Evolutionary conservation across 2,888 invertebrate genomes (phyloP).

Genomic region (Lasiommata megera): DNA sequence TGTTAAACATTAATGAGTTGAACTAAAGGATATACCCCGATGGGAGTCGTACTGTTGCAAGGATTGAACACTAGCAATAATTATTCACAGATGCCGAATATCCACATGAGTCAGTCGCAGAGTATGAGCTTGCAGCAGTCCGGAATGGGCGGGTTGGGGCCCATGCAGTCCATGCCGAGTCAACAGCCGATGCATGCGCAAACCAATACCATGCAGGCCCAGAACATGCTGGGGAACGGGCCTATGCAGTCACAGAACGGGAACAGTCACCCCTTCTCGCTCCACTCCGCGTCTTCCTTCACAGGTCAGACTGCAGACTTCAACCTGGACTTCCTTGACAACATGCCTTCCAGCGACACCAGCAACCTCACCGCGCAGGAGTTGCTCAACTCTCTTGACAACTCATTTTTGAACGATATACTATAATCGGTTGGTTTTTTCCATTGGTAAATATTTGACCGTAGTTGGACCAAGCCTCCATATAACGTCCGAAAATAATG

Average conservation of each 20-base stretch:
- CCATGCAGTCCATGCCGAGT: constrained; percentile 51
- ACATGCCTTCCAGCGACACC: constrained; percentile 88
- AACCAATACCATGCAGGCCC: constrained; percentile 42
- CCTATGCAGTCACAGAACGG: constrained; percentile 31
- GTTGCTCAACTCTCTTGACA: constrained; percentile 90
- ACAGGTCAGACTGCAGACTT: constrained; percentile 84
- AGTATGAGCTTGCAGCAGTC: constrained; percentile 80
- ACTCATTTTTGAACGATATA: constrained; percentile 86
- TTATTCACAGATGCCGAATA: constrained; percentile 80
- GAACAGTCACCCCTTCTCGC: constrained; percentile 51
- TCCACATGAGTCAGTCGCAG: constrained; percentile 87
- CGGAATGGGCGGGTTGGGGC: constrained; percentile 49
- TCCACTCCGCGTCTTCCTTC: constrained; percentile 66
- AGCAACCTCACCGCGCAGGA: constrained; percentile 91
- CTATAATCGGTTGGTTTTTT: constrained; percentile 54
- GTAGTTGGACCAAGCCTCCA: background rate
- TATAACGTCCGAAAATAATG: background rate
- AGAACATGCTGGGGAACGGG: constrained; percentile 31
- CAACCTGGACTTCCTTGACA: constrained; percentile 92
- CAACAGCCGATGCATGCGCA: constrained; percentile 48
- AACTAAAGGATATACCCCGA: too few relatives aligned
- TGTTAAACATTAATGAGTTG: too few relatives aligned
- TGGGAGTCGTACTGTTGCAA: too few relatives aligned
- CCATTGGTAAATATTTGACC: background rate
- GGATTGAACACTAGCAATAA: background rate